Conservation (phyloP, 53 echinoderm and acorn worm genomes). For the Henricia sp. region DNA sequence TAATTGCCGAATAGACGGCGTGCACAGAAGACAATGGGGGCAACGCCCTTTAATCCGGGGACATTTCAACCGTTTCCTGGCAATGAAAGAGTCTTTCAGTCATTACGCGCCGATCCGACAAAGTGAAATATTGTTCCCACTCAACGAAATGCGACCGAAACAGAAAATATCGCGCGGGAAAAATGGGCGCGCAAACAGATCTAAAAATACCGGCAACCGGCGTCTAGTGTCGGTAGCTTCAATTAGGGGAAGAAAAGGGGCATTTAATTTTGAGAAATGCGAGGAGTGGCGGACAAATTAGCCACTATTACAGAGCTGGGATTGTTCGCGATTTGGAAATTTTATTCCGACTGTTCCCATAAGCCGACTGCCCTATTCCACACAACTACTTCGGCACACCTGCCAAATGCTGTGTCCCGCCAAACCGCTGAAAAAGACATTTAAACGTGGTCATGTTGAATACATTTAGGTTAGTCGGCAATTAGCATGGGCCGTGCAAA, state of each 20-base stretch:
- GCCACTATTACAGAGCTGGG: constrained; percentile 10
- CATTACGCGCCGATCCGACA: constrained; percentile 27
- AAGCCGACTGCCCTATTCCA: too few relatives aligned
- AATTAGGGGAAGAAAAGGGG: constrained; percentile 48
- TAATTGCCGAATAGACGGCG: constrained; percentile 27
- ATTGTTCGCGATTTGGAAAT: constrained; percentile 53
- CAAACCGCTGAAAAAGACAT: neutral
- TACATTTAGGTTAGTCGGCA: constrained; percentile 11
- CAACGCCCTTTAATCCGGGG: constrained; percentile 6
- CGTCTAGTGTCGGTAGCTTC: constrained; percentile 41
- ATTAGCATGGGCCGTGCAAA: neutral
- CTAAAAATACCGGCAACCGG: constrained; percentile 31
- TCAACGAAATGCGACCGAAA: neutral
- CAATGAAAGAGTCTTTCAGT: constrained; percentile 29
- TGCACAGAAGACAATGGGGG: constrained; percentile 5
- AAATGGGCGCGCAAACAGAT: neutral
- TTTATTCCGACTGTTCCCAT: too few relatives aligned
- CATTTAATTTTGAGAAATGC: constrained; percentile 37
- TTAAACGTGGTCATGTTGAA: neutral
- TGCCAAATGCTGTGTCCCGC: too few relatives aligned
- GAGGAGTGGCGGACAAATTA: constrained; percentile 19
- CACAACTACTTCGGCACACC: too few relatives aligned
- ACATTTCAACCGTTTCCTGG: constrained; percentile 45
- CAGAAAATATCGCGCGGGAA: neutral
- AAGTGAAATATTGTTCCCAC: constrained; percentile 32